Evolutionary conservation across 2,797 vertebrate genomes (phyloP).

Genomic region (Clarias fuscus): DNA sequence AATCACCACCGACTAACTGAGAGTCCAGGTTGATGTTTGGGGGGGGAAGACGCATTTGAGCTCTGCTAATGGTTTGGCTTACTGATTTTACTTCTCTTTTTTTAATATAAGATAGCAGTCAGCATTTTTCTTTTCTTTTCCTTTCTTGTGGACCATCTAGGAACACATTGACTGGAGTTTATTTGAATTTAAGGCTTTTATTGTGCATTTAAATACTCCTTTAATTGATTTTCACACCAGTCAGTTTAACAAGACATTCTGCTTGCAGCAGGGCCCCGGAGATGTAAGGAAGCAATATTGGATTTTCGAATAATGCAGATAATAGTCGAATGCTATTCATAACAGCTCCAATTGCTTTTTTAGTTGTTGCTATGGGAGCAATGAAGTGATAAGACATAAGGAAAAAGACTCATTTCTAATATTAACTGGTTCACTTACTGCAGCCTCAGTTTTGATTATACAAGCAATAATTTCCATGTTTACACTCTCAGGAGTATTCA

Average conservation of each 20-base stretch:
- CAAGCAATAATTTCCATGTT: not conserved
- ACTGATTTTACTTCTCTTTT: slow-evolving; percentile 19
- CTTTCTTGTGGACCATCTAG: slow-evolving; percentile 8
- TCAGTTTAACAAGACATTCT: slow-evolving; percentile 31
- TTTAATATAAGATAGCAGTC: slow-evolving; percentile 23
- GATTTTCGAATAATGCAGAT: not conserved
- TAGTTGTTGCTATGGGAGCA: not conserved
- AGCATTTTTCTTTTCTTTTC: slow-evolving; percentile 27
- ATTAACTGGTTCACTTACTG: not conserved
- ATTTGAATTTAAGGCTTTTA: slow-evolving; percentile 30
- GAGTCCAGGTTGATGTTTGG: slow-evolving; percentile 7
- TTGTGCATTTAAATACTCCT: slow-evolving; percentile 41
- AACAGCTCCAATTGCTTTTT: slow-evolving; percentile 7
- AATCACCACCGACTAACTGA: slow-evolving; percentile 32
- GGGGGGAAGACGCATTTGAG: not conserved
- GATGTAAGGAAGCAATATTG: not conserved
- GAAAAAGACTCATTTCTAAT: not conserved
- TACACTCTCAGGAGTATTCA: not conserved
- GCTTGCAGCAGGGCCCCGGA: not conserved
- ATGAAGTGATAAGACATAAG: not conserved
- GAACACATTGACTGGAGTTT: slow-evolving; percentile 28
- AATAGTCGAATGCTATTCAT: not conserved
- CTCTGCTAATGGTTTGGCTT: slow-evolving; percentile 35
- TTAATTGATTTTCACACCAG: slow-evolving; percentile 23
- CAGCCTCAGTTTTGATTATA: not conserved